Conservation (phyloP, 1,140 invertebrate species). For the Campoletis sonorensis region DNA sequence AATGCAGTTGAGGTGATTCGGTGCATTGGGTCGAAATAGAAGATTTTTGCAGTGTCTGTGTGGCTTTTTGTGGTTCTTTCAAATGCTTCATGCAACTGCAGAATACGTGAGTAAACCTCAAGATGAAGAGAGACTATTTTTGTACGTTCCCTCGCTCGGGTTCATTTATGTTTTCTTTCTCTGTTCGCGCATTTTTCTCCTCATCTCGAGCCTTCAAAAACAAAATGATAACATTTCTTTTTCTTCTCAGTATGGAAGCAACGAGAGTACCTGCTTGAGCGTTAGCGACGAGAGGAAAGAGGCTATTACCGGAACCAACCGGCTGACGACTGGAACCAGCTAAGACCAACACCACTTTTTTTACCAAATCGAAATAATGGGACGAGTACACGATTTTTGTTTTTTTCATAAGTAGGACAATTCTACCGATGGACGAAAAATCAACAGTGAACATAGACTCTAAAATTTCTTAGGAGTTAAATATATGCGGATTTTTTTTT, state of each 20-base stretch:
- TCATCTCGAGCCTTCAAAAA: conserved; percentile 14
- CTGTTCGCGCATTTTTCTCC: neutral
- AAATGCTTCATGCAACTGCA: conserved; percentile 25
- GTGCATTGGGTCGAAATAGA: neutral
- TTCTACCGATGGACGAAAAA: conserved; percentile 8
- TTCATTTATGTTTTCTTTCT: neutral
- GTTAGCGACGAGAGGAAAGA: conserved; percentile 72
- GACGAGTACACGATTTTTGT: conserved; percentile 29
- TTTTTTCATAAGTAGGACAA: conserved; percentile 32
- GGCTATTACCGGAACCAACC: conserved; percentile 70
- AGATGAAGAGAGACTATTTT: conserved; percentile 5
- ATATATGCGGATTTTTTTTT: conserved; percentile 29
- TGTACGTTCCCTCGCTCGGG: neutral
- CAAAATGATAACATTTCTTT: conserved; percentile 23
- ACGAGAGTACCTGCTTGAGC: conserved; percentile 70
- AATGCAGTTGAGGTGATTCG: neutral
- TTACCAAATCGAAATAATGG: conserved; percentile 44
- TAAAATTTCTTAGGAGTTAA: neutral
- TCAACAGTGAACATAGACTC: conserved; percentile 18
- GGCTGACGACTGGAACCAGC: conserved; percentile 72
- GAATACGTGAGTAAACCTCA: conserved; percentile 24
- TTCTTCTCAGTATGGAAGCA: conserved; percentile 58
- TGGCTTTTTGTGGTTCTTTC: conserved; percentile 1
- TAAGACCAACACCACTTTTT: conserved; percentile 68
- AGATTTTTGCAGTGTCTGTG: neutral